A percentile compares a stretch with the other conserved stretches of the same genome.
phyloP scores from a whole-genome alignment of 2,888 invertebrate species.

The Eretmocerus hayati region DNA sequence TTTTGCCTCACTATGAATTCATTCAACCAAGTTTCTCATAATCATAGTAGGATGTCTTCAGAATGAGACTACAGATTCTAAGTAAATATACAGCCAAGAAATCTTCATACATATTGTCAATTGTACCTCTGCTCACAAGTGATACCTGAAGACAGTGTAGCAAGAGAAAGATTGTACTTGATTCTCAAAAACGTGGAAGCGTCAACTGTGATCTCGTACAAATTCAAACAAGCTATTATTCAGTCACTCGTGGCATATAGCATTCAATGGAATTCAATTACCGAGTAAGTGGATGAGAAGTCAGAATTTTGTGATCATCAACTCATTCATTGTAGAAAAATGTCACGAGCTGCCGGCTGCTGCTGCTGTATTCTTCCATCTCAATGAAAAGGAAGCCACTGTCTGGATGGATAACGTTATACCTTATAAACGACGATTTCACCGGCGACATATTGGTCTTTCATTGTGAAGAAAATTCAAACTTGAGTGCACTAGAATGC shows the following conservation, averaged over 20 bases:
- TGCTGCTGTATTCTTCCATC: not conserved
- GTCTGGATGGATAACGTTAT: constrained; percentile 13
- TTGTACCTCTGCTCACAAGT: too few relatives aligned
- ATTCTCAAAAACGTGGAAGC: too few relatives aligned
- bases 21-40: too few relatives aligned
- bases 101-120: too few relatives aligned
- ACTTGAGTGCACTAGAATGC: constrained; percentile 44
- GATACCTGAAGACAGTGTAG: too few relatives aligned
- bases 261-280: constrained; percentile 18
- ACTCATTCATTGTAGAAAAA: constrained; percentile 10
- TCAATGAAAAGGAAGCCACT: not conserved
- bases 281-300: constrained; percentile 22
- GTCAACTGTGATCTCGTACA: constrained; percentile 3
- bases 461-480: constrained; percentile 38
- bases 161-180: too few relatives aligned
- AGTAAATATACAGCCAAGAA: too few relatives aligned
- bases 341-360: not conserved
- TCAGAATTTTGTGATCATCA: constrained; percentile 7
- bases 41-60: too few relatives aligned
- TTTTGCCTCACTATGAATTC: too few relatives aligned
- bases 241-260: too few relatives aligned
- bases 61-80: too few relatives aligned
- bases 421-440: constrained; percentile 40
- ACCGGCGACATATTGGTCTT: constrained; percentile 37
- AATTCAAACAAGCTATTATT: constrained; percentile 7